Base-by-base conservation (phyloP, 2,888 invertebrate genomes). In the Pheosia tremula region DNA sequence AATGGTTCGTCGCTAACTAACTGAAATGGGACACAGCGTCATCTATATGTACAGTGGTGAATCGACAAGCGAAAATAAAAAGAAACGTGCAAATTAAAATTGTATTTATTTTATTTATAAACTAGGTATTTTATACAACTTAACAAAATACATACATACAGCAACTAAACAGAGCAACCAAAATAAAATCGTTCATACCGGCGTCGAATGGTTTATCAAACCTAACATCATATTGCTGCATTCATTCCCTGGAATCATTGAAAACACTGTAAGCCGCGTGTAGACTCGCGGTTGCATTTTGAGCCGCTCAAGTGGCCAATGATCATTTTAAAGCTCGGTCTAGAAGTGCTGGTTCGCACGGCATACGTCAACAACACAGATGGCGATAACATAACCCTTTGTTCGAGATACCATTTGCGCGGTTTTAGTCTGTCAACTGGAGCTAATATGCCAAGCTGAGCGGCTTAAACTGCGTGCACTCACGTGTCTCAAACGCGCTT, bases 121-220 rank as follows among this genome's bases (percentile, higher is more conserved):
- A 91, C 93, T 93, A 93, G 88, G 78, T 92, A 92, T 92, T 93
- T 91, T 93, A 93, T 91, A 93, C 93, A 93, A 93, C 93, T 93
- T 93, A 93, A 93, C 93, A 91, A 93, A 92, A 91, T 91, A 93
- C 91, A 87, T 89, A 90, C 90, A 89, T 91, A 90, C 92, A 90
- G 86, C 87, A 92, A 92, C 88, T 90, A 86, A 93, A 91, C 89
- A 88, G 85, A 84, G 87, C 90, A 91, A 92, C 86, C 89, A 87
- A 91, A 92, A 89, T 79, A 80, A 84, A 85, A 80, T 80, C 88
- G 88, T 87, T 86, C 87, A 86, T 82, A 83, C 87, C 73, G 82
- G 85, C 82, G 80, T 83, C 69, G 72, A 74, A 64, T 63, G 62
- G 62, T 39, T 58, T 60, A 61, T 65, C 45, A 59, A 62, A 62